Evolutionary conservation across 2,113 vertebrate species (phyloP), one percentile per base, ranked within the genome.

Genomic region (Alethe diademata): DNA sequence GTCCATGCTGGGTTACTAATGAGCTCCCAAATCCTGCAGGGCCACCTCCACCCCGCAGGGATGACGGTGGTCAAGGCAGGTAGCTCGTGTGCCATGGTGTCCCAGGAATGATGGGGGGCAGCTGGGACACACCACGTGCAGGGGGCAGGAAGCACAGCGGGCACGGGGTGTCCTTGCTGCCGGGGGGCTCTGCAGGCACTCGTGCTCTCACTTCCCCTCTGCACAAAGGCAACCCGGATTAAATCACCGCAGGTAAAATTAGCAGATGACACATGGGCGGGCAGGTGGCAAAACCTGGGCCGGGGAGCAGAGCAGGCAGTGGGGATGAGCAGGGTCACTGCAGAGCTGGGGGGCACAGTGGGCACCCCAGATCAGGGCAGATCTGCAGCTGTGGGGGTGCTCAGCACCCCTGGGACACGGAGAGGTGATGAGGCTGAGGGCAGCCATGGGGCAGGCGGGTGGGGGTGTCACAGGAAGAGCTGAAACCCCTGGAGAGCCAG

Each of bases 171-270:
- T 90, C 85, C 91, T 92, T 56, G 70, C 47, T 1, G 1, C 66
- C 12, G 3, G 54, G 62, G 86, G 64, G 45, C 45, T 92, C 71
- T 19, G 80, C 76, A n/a, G 75, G n/a, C 3, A 1, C 87, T 50
- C 33, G 28, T 4, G 5, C 72, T 84, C 84, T 92, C 73, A 14
- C 43, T 95, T 92, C 87, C 86, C 48, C 90, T 81, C 69, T 1
- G 42, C n/a, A 23, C 4, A 3, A n/a, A 74, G 42, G 50, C 78
- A 43, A 25, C 6, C 3, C 0, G 48, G 72, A 84, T 96, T 80
- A 91, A 96, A 96, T 96, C 95, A 94, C 78, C 0, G 0, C 70
- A 51, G 73, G 87, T 94, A 96, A 96, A 96, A 94, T 94, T 95
- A 96, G 95, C 84, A 71, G 51, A 64, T 96, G 93, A 95, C 80